Evolutionary conservation across 2,113 vertebrate species (phyloP).

Genomic region (Plectropomus leopardus): DNA sequence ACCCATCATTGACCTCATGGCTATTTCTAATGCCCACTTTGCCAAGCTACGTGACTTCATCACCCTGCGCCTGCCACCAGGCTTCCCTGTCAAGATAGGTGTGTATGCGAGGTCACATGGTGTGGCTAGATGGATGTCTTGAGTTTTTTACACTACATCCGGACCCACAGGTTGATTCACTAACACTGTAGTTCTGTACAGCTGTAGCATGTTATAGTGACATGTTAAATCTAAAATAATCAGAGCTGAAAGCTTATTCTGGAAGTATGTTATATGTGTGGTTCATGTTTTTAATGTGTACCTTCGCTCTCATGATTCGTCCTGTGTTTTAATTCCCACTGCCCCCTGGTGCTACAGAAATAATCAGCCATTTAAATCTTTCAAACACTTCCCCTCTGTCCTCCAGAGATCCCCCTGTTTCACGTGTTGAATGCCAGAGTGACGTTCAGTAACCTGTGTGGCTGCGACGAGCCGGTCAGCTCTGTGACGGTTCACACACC

Average conservation of each 20-base stretch:
- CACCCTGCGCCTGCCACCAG: constrained; percentile 85
- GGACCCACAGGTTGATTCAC: neutral
- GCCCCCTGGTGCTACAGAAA: neutral
- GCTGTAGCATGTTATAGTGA: neutral
- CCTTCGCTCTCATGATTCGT: neutral
- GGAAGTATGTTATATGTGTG: neutral
- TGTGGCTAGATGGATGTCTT: neutral
- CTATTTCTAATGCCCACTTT: constrained; percentile 88
- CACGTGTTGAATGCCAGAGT: constrained; percentile 88
- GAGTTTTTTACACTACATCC: neutral
- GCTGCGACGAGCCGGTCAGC: constrained; percentile 86
- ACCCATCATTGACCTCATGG: constrained; percentile 90
- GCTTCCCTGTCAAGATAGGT: constrained; percentile 88
- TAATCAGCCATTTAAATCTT: neutral
- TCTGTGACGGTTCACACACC: constrained; percentile 82
- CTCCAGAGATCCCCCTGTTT: constrained; percentile 87
- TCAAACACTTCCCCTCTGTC: neutral
- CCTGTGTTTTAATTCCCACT: neutral
- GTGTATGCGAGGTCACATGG: neutral
- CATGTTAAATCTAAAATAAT: neutral
- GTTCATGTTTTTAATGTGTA: neutral
- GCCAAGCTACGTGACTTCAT: constrained; percentile 89
- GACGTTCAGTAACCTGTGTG: constrained; percentile 88
- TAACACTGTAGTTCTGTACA: neutral
- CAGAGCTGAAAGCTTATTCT: neutral